Evolutionary conservation across 1,140 invertebrate genomes (phyloP).

Genomic region (Galleria mellonella): DNA sequence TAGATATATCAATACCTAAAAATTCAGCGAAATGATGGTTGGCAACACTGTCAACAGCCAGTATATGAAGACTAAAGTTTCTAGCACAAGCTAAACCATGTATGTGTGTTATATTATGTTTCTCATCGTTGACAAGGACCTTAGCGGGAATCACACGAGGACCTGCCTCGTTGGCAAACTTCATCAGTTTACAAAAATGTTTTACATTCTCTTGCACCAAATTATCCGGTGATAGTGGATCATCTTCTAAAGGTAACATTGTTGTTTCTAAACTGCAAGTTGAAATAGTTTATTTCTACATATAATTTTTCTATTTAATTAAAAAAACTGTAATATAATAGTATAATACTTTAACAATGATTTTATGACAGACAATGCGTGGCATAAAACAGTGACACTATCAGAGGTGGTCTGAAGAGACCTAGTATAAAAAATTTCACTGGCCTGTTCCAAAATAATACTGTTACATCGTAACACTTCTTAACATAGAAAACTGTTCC

Average conservation of each 20-base stretch:
- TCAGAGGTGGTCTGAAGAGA: too few species aligned
- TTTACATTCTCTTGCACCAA: constrained; percentile 56
- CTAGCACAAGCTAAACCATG: constrained; percentile 48
- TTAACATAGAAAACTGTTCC: too few species aligned
- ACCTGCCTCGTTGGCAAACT: constrained; percentile 56
- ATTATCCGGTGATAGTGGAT: constrained; percentile 73
- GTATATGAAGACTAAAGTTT: constrained; percentile 81
- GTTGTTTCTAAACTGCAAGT: constrained; percentile 62
- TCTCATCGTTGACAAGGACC: constrained; percentile 7
- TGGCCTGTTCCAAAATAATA: too few species aligned
- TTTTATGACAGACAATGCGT: too few species aligned
- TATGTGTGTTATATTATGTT: constrained; percentile 32
- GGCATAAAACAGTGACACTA: too few species aligned
- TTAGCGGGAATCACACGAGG: constrained; percentile 34
- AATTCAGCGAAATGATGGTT: constrained; percentile 83
- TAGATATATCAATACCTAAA: constrained; percentile 80
- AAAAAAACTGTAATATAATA: too few species aligned
- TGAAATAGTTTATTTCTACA: constrained; percentile 5
- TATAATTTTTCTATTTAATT: constrained; percentile 2
- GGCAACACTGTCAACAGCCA: constrained; percentile 81
- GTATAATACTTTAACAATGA: too few species aligned
- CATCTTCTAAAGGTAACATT: constrained; percentile 69
- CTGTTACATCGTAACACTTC: too few species aligned
- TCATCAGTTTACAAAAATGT: constrained; percentile 60
- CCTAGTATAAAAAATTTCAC: too few species aligned